Evolutionary conservation across 2,888 invertebrate species (phyloP).

Genomic region (Toxonevra muliebris): DNA sequence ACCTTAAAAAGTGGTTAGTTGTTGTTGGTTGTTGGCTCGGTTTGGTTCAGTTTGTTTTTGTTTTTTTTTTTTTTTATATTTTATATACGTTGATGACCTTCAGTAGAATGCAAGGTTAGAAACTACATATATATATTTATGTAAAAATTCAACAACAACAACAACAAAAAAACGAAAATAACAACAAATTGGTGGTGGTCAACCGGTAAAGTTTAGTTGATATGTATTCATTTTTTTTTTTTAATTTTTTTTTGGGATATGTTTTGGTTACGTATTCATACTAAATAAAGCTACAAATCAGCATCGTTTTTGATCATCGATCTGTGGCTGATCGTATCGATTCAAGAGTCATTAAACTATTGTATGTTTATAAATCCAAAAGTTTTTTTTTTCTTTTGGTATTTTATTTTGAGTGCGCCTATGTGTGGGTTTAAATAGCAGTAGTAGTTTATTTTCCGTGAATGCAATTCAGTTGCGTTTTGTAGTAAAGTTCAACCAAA

Average conservation of each 20-base stretch:
- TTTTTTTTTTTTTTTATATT: no score
- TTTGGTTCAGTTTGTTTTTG: no score
- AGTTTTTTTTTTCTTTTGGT: background rate
- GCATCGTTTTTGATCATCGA: background rate
- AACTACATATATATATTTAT: no score
- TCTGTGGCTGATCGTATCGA: background rate
- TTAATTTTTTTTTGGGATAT: no score
- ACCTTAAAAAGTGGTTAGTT: no score
- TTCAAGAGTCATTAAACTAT: constrained; percentile 2
- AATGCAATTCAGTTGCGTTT: background rate
- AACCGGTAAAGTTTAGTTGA: background rate
- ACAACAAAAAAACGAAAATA: background rate
- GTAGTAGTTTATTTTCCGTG: no score
- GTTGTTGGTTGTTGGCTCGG: no score
- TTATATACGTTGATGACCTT: no score
- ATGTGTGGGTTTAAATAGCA: background rate
- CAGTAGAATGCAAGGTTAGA: no score
- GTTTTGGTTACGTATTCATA: no score
- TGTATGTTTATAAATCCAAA: background rate
- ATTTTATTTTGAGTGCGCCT: background rate
- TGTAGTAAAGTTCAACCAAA: background rate
- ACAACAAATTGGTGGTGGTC: background rate
- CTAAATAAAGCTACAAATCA: background rate
- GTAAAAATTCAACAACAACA: background rate
- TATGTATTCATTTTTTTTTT: no score